Conservation (phyloP, 2,888 invertebrate species). For the Eupithecia subfuscata region DNA sequence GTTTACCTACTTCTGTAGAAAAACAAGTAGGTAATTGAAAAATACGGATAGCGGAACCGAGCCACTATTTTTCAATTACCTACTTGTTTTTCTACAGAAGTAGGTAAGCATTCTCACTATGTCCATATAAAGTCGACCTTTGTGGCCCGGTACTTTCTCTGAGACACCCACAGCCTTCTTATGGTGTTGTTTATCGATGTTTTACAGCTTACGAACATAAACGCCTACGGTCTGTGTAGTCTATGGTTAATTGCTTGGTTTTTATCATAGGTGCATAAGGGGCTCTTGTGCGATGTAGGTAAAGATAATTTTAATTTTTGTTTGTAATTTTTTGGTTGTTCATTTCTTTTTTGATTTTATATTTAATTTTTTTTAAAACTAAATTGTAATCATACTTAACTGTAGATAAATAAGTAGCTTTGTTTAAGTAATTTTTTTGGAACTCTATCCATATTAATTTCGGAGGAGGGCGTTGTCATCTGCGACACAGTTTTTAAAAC, state of each 20-base stretch:
- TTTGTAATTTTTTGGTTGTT: no score
- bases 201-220: conserved; percentile 27
- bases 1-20: no score
- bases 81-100: conserved; percentile 7
- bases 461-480: no score
- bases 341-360: no score
- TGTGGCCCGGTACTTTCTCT: conserved; percentile 29
- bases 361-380: no score
- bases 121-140: conserved; percentile 2
- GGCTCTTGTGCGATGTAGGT: background rate
- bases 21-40: no score
- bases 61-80: background rate
- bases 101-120: background rate
- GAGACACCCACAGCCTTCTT: conserved; percentile 23
- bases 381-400: no score
- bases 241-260: conserved; percentile 19
- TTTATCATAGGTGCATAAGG: background rate
- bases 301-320: background rate
- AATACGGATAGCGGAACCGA: no score
- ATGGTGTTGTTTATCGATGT: conserved; percentile 28
- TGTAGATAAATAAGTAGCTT: no score
- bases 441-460: no score
- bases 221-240: conserved; percentile 28
- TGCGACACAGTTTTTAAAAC: no score
- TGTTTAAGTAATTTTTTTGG: no score